Evolutionary conservation across 1,140 invertebrate species (phyloP), one percentile per base, ranked within the genome.

Genomic region (Drosophila bocki): DNA sequence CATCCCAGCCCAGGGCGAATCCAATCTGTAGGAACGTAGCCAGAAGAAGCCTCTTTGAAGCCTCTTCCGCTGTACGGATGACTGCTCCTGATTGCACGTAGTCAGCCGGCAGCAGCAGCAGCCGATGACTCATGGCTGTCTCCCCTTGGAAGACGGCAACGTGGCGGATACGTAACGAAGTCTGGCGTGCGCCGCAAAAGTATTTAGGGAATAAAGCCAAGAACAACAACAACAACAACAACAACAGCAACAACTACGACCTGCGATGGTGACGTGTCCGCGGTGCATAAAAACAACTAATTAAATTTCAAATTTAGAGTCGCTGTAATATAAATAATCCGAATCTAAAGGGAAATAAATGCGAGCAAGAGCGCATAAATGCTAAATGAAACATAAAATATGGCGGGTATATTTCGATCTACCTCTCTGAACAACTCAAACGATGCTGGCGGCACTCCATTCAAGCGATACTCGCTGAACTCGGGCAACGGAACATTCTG

Each of bases 351-450:
- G 15, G 35, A 33, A 44, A 45, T 17, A 53, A 26, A 35, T 33
- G 68, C 61, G 63, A 45, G 35, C 51, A 60, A 67, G 58, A 59
- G 45, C 51, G 59, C 56, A 67, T 59, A 67, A 79, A 67, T 67
- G 48, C 77, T 63, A 75, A 75, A 83, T 75, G 65, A 62, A 63
- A 71, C 35, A 61, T 64, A 77, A 54, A 75, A 85, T n/a, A 74
- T 85, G 81, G 75, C 85, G 60, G 78, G 78, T 45, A 56, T 91
- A 51, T 88, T 74, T 85, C 78, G 85, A 59, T 78, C 85, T 51
- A 81, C 67, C 47, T 84, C 85, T 59, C 12, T 81, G 35, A 84
- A 72, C 48, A 78, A 71, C 48, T 71, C 85, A 53, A 82, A 81
- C 50, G 75, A 81, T 44, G 50, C 74, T 7, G 48, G 26, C 4